A percentile compares a stretch with the other conserved stretches of the same genome.
phyloP scores from a whole-genome alignment of 2,888 invertebrate genomes.

The Nipponacmea schrenckii region DNA sequence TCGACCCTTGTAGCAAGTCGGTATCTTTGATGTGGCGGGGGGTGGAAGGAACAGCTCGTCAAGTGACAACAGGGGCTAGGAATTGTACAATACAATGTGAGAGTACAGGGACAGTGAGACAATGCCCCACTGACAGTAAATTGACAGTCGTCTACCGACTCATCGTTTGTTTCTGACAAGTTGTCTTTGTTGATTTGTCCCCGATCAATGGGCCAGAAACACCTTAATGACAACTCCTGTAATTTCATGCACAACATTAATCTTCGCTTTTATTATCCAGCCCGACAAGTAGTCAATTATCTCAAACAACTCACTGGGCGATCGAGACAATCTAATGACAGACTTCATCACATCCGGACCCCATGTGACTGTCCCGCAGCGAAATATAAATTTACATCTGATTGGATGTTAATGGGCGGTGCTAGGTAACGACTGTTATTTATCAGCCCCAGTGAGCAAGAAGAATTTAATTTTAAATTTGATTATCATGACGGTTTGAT shows the following conservation, averaged over 20 bases:
- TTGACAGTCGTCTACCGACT: neutral
- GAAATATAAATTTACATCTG: slow-evolving; percentile 5
- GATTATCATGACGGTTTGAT: no score
- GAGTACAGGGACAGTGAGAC: no score
- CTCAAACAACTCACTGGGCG: no score
- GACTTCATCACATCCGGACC: neutral
- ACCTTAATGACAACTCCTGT: neutral
- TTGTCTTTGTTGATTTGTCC: neutral
- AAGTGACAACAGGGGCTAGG: no score
- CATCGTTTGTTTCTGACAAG: neutral
- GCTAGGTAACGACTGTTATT: neutral
- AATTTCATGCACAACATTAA: neutral
- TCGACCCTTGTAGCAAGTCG: neutral
- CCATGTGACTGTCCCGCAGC: slow-evolving; percentile 1
- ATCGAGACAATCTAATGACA: neutral
- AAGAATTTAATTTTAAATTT: no score
- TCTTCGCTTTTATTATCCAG: no score
- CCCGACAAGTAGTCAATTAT: no score
- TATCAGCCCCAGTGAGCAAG: neutral
- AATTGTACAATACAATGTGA: no score
- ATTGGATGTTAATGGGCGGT: slow-evolving; percentile 7
- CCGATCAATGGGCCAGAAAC: neutral
- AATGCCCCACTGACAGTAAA: neutral
- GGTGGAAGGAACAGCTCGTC: neutral
- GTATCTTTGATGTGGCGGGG: neutral